Conservation (phyloP, 2,797 vertebrate genomes). For the Pristis pectinata region DNA sequence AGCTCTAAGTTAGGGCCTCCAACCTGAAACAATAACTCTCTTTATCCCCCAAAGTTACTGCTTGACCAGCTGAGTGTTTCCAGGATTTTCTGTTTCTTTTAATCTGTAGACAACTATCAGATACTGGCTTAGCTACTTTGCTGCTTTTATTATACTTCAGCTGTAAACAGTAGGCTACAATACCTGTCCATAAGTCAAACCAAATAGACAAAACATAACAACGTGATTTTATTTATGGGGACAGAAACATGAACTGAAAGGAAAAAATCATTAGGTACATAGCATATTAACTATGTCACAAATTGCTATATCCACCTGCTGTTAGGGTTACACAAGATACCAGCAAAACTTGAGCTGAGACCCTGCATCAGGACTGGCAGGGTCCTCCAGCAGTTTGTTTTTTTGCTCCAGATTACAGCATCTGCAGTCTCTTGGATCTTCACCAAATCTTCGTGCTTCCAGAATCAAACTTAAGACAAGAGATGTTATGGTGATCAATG, state of each 20-base stretch:
- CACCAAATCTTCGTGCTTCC: neutral
- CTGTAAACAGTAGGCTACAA: neutral
- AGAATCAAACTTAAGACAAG: neutral
- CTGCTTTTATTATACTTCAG: neutral
- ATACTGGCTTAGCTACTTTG: neutral
- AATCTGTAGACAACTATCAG: neutral
- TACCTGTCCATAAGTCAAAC: neutral
- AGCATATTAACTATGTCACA: neutral
- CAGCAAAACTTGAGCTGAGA: neutral
- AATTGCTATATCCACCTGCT: neutral
- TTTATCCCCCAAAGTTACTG: too few relatives aligned
- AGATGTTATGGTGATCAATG: neutral
- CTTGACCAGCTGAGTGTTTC: too few relatives aligned
- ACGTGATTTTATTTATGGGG: neutral
- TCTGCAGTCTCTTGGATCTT: too few relatives aligned
- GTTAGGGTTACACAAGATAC: neutral
- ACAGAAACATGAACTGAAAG: neutral
- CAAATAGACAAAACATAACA: neutral
- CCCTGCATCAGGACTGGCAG: too few relatives aligned
- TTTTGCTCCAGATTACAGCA: too few relatives aligned
- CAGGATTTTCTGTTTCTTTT: too few relatives aligned
- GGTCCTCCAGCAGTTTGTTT: too few relatives aligned
- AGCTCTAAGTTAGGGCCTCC: too few relatives aligned
- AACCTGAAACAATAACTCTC: too few relatives aligned
- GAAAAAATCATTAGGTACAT: neutral